phyloP scores from a whole-genome alignment of 2,888 invertebrate genomes.

The Ashinkailepas kermadecensis region DNA sequence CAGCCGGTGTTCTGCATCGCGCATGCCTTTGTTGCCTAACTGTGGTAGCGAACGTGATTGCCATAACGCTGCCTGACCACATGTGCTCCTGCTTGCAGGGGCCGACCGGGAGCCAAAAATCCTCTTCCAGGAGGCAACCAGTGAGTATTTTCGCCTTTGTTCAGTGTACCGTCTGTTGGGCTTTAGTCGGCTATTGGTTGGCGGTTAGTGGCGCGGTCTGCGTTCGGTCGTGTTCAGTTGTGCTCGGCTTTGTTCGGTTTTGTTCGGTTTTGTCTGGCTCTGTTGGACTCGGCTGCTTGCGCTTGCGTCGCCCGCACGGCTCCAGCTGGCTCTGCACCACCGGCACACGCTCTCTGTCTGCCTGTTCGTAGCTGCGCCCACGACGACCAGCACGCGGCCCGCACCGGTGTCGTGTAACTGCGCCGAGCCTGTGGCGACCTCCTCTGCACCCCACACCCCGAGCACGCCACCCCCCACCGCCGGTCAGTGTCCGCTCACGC shows the following conservation, averaged over 20 bases:
- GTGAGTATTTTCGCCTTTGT: neutral
- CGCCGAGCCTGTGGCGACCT: neutral
- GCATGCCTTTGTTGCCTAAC: too few relatives aligned
- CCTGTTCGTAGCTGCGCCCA: neutral
- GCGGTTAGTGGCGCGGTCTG: too few relatives aligned
- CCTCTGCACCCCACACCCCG: neutral
- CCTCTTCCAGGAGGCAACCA: slow-evolving; percentile 14
- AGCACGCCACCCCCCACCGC: too few relatives aligned
- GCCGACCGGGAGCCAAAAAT: neutral
- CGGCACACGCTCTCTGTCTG: slow-evolving; percentile 36
- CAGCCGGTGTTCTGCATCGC: too few relatives aligned
- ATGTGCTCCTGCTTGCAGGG: neutral
- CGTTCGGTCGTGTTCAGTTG: neutral
- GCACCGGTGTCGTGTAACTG: neutral
- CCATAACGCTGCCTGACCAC: neutral
- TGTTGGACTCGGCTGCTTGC: neutral
- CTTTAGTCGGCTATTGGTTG: too few relatives aligned
- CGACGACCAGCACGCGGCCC: neutral
- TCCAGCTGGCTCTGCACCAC: slow-evolving; percentile 3
- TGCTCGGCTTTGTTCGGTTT: neutral
- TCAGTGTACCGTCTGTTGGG: too few relatives aligned
- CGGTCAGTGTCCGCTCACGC: too few relatives aligned
- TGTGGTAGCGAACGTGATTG: too few relatives aligned
- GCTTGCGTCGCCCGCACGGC: too few relatives aligned
- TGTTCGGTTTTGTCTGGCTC: neutral